Percentiles rank a stretch among this genome's conserved stretches.
These are phyloP conservation scores for Aramus guarauna DNA, from an alignment of 2,113 vertebrate species.

Conservation along the genomic window DNA sequence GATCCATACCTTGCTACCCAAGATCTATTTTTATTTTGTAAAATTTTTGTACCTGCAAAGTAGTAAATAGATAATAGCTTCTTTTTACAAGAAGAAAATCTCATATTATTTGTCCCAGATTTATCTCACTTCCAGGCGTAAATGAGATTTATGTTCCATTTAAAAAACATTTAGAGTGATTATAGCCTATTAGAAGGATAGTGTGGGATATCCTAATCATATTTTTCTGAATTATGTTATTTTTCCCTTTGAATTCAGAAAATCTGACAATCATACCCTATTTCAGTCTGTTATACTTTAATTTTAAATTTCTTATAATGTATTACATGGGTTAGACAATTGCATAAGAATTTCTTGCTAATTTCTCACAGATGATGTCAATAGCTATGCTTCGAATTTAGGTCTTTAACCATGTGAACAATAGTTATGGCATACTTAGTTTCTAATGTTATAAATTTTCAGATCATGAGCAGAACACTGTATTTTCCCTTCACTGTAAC, in stretches of 20 bases:
- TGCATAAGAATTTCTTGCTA: background rate
- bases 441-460: background rate
- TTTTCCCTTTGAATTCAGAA: background rate
- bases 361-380: background rate
- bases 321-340: background rate
- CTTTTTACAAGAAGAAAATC: background rate
- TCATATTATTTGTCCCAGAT: fast-evolving
- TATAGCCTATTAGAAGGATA: background rate
- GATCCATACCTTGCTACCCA: background rate
- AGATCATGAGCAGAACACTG: background rate
- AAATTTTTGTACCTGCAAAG: background rate
- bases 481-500: background rate
- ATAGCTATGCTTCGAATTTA: background rate
- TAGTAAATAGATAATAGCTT: background rate
- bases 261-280: background rate
- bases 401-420: background rate
- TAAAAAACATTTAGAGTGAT: background rate
- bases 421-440: background rate
- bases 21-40: background rate
- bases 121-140: background rate
- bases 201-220: background rate
- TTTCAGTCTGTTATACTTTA: background rate
- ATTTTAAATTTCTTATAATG: background rate
- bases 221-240: background rate
- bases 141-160: background rate